Conservation (phyloP, 2,888 invertebrate genomes). For the Netelia melanura region DNA sequence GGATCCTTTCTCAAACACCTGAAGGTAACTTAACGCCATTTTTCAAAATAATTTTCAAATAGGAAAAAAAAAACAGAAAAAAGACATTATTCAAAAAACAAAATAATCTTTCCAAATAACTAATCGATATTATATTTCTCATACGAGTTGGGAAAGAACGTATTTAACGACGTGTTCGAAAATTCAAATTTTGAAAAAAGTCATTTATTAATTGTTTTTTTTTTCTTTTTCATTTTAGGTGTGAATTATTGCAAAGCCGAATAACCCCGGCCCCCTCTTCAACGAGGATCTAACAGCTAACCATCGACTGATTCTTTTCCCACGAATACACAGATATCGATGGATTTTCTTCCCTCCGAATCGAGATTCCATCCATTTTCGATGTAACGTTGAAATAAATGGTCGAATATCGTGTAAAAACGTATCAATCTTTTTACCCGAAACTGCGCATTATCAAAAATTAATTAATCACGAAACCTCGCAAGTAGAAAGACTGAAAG, state of each 20-base stretch:
- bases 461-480: neutral
- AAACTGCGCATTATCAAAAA: neutral
- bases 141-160: neutral
- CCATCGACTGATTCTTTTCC: conserved; percentile 8
- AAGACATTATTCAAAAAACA: neutral
- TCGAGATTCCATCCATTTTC: neutral
- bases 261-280: conserved; percentile 41
- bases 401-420: neutral
- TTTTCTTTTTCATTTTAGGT: conserved; percentile 62
- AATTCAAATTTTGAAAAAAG: neutral
- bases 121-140: neutral
- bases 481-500: too few species aligned
- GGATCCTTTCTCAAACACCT: neutral
- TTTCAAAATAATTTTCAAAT: neutral
- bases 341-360: neutral
- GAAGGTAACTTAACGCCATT: neutral
- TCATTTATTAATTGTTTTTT: conserved; percentile 13
- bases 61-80: neutral
- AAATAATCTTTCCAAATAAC: neutral
- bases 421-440: neutral
- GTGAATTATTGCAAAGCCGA: conserved; percentile 71
- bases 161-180: neutral
- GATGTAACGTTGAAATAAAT: conserved; percentile 30
- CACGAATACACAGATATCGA: neutral
- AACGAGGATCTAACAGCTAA: conserved; percentile 10